Base-by-base conservation (phyloP, 1,140 invertebrate genomes). In the Drosophila erecta region DNA sequence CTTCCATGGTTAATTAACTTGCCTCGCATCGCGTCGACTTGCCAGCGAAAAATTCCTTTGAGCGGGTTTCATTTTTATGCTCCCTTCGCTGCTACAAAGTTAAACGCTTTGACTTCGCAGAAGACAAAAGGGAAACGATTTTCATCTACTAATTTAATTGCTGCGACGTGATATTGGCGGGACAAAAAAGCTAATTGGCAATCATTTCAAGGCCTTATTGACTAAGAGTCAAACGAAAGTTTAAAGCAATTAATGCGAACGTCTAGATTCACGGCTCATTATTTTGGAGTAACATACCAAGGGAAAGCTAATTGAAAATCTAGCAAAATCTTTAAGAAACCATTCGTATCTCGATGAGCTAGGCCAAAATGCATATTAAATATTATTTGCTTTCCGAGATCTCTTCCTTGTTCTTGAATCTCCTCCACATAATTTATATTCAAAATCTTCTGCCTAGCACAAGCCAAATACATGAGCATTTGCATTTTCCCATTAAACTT, bases 61-160 rank as follows among this genome's bases (percentile, higher is more conserved):
- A 87, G 64, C 84, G 60, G 47, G 72, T 74, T 89, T 72, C 74
- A 65, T 76, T 77, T 79, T 79, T 73, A 66, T 77, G 65, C 76
- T 70, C 35, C 43, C 40, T 27, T 41, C 37, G 49, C 46, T 64
- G 46, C 59, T 62, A 53, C 56, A 81, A 81, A 78, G 81, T 83
- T 83, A 87, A 86, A 83, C 47, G 79, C 75, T 72, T 65, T 74
- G 64, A 79, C 72, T 76, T 73, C 59, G 38, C 55, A 17, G 24
- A 17, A 54, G 44, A 33, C 38, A 51, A 55, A 43, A 37, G 22
- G 57, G 40, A 43, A 33, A 14, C 51, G 40, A 54, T 41, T 83
- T 81, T 84, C 76, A 71, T 76, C 64, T 65, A 83, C 80, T 84
- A 83, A 83, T 83, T 83, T 83, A 83, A 83, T 83, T 83, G 71